Base-by-base conservation (phyloP, 2,888 invertebrate genomes). In the Ctena decussata region DNA sequence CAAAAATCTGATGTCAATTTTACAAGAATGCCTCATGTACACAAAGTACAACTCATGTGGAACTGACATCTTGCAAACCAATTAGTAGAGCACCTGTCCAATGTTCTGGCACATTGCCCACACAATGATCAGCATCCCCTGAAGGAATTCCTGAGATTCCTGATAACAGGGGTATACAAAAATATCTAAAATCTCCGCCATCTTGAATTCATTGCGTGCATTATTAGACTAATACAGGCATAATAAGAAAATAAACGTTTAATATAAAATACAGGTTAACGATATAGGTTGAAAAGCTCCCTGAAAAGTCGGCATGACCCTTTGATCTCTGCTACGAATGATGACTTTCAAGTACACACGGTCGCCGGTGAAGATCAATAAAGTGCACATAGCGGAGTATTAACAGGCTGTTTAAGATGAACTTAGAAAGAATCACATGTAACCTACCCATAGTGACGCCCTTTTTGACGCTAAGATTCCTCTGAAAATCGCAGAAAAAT, bases 171-270 rank as follows among this genome's bases (percentile, higher is more conserved):
- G 27, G 57, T 57, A 57, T 5, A 27, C 5, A 57, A 24, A 8
- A 57, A 11, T 6, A 27, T 24, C n/a, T 57, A 15, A 41, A 3
- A 49, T 32, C 15, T 76, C 46, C 83, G 87, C 87, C 87, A 88
- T 88, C 81, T 88, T 88, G 87, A 85, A 87, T 87, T 82, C 80
- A 87, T 87, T 87, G 81, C 30, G 49, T 35, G 69, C 24, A 24
- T 24, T 27, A 46, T 24, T 46, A 18, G 24, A 41, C 6, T n/a
- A n/a, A n/a, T n/a, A n/a, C n/a, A n/a, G n/a, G n/a, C n/a, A n/a
- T n/a, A n/a, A n/a, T n/a, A n/a, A n/a, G n/a, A n/a, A n/a, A n/a
- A n/a, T n/a, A n/a, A n/a, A n/a, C n/a, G n/a, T n/a, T n/a, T n/a
- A n/a, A n/a, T n/a, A n/a, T n/a, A n/a, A n/a, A n/a, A n/a, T n/a